Percentiles rank a stretch among this genome's conserved stretches.
phyloP scores from a whole-genome alignment of 2,888 invertebrate species.

The Protodeltote pygarga region DNA sequence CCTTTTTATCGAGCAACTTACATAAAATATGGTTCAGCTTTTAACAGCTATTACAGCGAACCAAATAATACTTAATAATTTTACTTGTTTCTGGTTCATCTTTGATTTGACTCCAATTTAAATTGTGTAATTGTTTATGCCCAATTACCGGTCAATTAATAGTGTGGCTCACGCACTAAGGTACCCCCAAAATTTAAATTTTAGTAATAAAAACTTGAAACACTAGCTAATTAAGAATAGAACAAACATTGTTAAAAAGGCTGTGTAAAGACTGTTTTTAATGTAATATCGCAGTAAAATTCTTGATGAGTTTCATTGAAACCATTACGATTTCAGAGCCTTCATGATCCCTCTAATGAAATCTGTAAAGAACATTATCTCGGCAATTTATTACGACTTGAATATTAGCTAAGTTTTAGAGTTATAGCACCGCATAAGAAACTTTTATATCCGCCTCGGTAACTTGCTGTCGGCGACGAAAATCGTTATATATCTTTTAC shows the following conservation, averaged over 20 bases:
- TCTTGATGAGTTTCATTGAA: slow-evolving; percentile 42
- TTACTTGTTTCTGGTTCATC: too few species aligned
- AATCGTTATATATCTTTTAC: slow-evolving; percentile 71
- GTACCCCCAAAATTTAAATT: too few species aligned
- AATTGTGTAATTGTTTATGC: not conserved
- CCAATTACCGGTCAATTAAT: not conserved
- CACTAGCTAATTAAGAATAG: too few species aligned
- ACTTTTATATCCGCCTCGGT: slow-evolving; percentile 62
- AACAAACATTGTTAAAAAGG: too few species aligned
- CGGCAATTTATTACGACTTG: slow-evolving; percentile 67
- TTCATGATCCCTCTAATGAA: slow-evolving; percentile 57
- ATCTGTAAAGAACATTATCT: slow-evolving; percentile 66
- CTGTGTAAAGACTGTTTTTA: slow-evolving; percentile 8
- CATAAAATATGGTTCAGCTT: slow-evolving; percentile 18
- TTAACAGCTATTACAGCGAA: slow-evolving; percentile 14
- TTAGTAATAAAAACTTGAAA: too few species aligned
- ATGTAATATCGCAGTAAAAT: slow-evolving; percentile 17
- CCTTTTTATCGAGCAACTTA: slow-evolving; percentile 31
- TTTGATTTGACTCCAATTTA: not conserved
- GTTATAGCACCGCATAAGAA: slow-evolving; percentile 64
- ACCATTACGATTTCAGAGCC: slow-evolving; percentile 39
- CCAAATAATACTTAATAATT: slow-evolving; percentile 34
- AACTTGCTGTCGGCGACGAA: slow-evolving; percentile 64
- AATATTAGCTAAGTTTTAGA: slow-evolving; percentile 72
- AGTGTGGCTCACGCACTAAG: too few species aligned